Evolutionary conservation across 2,113 vertebrate genomes (phyloP).

Genomic region (Apodemus sylvaticus): DNA sequence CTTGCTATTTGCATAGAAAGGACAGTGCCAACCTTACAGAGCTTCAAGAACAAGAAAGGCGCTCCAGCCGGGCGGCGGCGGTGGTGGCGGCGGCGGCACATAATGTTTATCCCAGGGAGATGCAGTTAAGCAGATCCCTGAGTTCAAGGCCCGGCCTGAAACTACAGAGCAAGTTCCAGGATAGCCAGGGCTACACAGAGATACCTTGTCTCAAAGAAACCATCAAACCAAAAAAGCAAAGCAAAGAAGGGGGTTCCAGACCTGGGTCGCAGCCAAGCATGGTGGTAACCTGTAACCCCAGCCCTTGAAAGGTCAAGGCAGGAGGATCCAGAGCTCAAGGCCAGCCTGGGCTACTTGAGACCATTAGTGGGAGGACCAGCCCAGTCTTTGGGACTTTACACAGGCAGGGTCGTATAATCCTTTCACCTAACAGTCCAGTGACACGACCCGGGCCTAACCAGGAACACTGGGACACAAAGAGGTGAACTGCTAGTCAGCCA

Average conservation of each 20-base stretch:
- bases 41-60: neutral
- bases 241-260: neutral
- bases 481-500: neutral
- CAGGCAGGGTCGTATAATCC: neutral
- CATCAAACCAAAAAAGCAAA: neutral
- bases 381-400: neutral
- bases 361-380: neutral
- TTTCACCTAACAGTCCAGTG: neutral
- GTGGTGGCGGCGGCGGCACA: neutral
- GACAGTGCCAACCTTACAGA: neutral
- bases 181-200: neutral
- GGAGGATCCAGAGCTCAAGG: neutral
- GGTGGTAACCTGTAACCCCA: neutral
- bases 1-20: slow-evolving; percentile 18
- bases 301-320: neutral
- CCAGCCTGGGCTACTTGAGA: neutral
- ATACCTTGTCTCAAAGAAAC: neutral
- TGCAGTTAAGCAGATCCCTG: neutral
- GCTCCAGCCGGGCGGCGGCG: too few relatives aligned
- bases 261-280: neutral
- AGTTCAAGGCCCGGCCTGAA: neutral
- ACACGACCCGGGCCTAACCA: neutral
- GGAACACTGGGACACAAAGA: neutral
- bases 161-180: neutral
- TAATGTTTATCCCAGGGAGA: neutral